Conservation (phyloP, 2,888 invertebrate genomes). For the Drosophila leonis region DNA sequence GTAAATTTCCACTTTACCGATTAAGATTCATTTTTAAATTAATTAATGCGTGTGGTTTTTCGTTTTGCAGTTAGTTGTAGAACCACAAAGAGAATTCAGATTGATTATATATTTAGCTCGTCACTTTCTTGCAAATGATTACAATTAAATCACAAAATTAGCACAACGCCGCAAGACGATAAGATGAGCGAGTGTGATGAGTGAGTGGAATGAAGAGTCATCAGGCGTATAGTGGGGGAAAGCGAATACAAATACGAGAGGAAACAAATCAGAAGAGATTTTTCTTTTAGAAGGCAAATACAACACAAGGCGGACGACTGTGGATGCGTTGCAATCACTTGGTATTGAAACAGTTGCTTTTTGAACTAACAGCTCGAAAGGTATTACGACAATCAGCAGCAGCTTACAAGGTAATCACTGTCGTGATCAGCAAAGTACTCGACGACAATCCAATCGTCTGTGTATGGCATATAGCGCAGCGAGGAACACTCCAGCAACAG, state of each 20-base stretch:
- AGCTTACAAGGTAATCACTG: conserved; percentile 82
- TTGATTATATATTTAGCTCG: conserved; percentile 51
- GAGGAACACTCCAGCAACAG: conserved; percentile 66
- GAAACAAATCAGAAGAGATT: not conserved
- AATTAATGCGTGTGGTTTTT: not conserved
- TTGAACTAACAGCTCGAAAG: conserved; percentile 1
- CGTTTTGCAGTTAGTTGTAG: not conserved
- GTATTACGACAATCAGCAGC: not conserved
- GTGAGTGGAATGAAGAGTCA: conserved; percentile 26
- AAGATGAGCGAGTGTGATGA: conserved; percentile 23
- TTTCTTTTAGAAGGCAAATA: not conserved
- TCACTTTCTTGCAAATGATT: conserved; percentile 17
- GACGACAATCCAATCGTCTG: conserved; percentile 81
- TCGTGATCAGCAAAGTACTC: conserved; percentile 84
- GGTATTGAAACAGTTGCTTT: conserved; percentile 3
- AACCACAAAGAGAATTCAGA: conserved; percentile 13
- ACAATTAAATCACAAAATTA: conserved; percentile 25
- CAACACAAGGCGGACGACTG: conserved; percentile 4
- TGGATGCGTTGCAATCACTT: conserved; percentile 3
- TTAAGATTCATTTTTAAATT: not conserved
- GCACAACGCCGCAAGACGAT: conserved; percentile 30
- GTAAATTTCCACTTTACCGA: not conserved
- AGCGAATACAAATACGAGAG: not conserved
- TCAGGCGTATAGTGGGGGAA: conserved; percentile 1
- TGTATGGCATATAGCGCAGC: conserved; percentile 65